Base-by-base conservation (phyloP, 2,888 invertebrate species). In the Teleiodes luculella region DNA sequence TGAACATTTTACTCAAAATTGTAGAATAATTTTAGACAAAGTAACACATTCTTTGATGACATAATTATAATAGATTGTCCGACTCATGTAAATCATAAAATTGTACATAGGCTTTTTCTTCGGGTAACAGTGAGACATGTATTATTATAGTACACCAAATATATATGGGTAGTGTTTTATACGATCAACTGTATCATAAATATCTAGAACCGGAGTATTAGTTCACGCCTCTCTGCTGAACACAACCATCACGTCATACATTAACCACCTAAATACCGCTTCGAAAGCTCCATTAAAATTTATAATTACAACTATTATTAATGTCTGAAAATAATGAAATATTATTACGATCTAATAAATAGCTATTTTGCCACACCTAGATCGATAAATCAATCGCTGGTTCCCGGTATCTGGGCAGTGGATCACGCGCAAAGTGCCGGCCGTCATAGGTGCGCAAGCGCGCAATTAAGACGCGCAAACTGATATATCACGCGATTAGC, bases 401-500 rank as follows among this genome's bases (percentile, higher is more conserved):
- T 54, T 37, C 45, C n/a, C 18, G 18, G 53, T 53, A 53, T 46
- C 50, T 30, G 52, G 43, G 67, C 66, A 65, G 63, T 74, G 70
- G 70, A 72, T 75, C 74, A 74, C 59, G 62, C 65, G 60, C 64
- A 55, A 67, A 68, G 67, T 68, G 72, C 72, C 66, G 55, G 30
- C 31, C 70, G 77, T 74, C 76, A 67, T 56, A 64, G 62, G 61
- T 64, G 63, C 65, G 66, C 63, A 43, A 28, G 58, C 24, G 62
- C 59, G 65, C 65, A 65, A 65, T 65, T 64, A 64, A 54, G 53
- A 56, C 62, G 64, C 61, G 73, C 61, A 64, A 66, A 70, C 67
- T 69, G 72, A 75, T 70, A 68, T 74, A 73, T 70, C 64, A 63
- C 60, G 50, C 62, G 68, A 67, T 72, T 71, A 69, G 67, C 60